Base-by-base conservation (phyloP, 1,140 invertebrate genomes). In the Drosophila pseudoananassae region DNA sequence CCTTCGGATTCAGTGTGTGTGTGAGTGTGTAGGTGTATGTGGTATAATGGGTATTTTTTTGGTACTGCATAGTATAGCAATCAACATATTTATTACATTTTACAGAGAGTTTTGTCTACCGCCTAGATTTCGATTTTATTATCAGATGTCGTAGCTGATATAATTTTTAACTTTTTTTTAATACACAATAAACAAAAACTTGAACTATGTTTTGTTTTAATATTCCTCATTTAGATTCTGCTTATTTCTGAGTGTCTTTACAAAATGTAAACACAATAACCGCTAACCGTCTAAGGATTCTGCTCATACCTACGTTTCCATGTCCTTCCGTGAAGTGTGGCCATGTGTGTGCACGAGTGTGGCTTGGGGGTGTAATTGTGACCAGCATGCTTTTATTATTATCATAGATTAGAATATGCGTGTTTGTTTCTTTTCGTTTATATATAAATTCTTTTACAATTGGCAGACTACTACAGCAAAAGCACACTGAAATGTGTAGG, bases 61-160 rank as follows among this genome's bases (percentile, higher is more conserved):
- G 15, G 8, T 46, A 17, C 2, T 57, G 47, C 47, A 56, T 70
- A 53, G 75, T 63, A 64, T 87, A 75, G 81, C 76, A 85, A 73
- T 81, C 68, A 81, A 85, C 74, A 58, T 82, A 87, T 76, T 71
- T 84, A 60, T 87, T 87, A 78, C 73, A 87, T 88, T 88, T 60
- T 87, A 82, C 82, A 85, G 71, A 69, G 66, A 69, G 57, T 80
- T 76, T 78, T 64, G 65, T 78, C 78, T 83, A 88, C 65, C 75
- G 64, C 60, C 83, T 87, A 85, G 63, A 72, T 88, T 66, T 74
- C 76, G 75, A 65, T 74, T 91, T 87, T 91, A 91, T 91, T 91
- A 91, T 91, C 90, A 91, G 90, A 91, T 91, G 90, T 91, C 90
- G 71, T 91, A 91, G 90, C 90, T 91, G 90, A 91, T 91, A 91